phyloP scores from a whole-genome alignment of 2,888 invertebrate species.

The Bombylius discolor region DNA sequence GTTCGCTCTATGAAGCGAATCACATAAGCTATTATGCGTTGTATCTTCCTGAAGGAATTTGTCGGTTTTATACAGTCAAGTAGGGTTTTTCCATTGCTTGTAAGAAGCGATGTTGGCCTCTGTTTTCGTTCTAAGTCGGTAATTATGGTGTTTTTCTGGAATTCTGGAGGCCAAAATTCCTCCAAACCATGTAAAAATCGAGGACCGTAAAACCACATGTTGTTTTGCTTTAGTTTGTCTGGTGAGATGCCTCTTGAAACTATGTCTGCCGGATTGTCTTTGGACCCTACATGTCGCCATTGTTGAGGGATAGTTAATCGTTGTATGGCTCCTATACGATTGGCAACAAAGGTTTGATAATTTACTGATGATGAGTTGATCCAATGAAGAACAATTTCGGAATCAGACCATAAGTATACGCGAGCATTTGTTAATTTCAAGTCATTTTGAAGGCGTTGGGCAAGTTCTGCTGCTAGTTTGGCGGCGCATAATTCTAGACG shows the following conservation, averaged over 20 bases:
- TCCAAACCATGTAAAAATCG: not conserved
- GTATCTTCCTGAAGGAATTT: no score
- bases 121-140: no score
- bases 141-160: no score
- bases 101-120: no score
- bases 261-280: conserved; percentile 12
- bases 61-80: no score
- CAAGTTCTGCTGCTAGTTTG: conserved; percentile 1
- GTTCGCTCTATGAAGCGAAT: no score
- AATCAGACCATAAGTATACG: not conserved
- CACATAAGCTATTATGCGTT: no score
- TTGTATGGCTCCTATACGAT: conserved; percentile 11
- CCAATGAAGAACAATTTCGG: conserved; percentile 11
- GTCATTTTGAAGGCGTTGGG: not conserved
- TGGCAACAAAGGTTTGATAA: conserved; percentile 9
- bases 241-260: conserved; percentile 11
- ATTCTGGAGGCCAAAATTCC: not conserved
- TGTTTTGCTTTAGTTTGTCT: no score
- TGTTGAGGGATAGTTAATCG: conserved; percentile 5
- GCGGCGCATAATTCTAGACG: conserved; percentile 16
- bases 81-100: no score
- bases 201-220: conserved; percentile 16
- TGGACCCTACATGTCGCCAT: no score
- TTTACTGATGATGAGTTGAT: conserved; percentile 7
- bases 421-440: not conserved